Percentiles rank a stretch among this genome's conserved stretches.
Conservation (phyloP, 1,140 invertebrate species). For the Megalopta genalis region DNA sequence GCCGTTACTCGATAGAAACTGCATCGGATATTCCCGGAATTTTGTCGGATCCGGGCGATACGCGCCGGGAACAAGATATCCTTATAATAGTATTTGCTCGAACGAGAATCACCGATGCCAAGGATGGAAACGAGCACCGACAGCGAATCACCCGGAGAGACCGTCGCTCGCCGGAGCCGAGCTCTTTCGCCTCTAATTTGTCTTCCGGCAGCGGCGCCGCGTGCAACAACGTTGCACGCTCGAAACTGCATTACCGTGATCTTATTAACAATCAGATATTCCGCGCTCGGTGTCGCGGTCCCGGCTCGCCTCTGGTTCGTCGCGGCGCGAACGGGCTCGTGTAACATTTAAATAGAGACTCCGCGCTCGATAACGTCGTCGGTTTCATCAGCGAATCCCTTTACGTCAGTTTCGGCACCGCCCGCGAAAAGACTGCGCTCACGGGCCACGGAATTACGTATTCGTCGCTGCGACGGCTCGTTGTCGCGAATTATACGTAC, state of each 20-base stretch:
- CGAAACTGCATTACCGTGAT: conserved; percentile 33
- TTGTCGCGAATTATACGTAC: not conserved
- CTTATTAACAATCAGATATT: conserved; percentile 40
- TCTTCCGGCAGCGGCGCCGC: conserved; percentile 13
- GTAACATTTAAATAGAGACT: conserved; percentile 14
- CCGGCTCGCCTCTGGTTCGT: not conserved
- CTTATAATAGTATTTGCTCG: conserved; percentile 37
- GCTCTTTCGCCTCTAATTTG: conserved; percentile 42
- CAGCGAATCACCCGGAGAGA: conserved; percentile 1
- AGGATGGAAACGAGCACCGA: conserved; percentile 9
- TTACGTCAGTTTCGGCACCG: not conserved
- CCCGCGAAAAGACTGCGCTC: not conserved
- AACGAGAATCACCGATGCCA: conserved; percentile 25
- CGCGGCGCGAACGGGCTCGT: not conserved
- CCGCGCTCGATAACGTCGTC: not conserved
- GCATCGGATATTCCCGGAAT: conserved; percentile 26
- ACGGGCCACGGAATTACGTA: not conserved
- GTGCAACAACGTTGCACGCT: conserved; percentile 9
- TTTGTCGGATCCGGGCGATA: conserved; percentile 9
- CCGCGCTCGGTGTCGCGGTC: conserved; percentile 7
- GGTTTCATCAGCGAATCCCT: conserved; percentile 6
- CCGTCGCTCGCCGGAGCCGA: not conserved
- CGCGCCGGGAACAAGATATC: conserved; percentile 40
- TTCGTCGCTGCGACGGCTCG: not conserved
- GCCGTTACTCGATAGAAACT: conserved; percentile 25